Evolutionary conservation across 1,140 invertebrate genomes (phyloP).

Genomic region (Drosophila seguyi): DNA sequence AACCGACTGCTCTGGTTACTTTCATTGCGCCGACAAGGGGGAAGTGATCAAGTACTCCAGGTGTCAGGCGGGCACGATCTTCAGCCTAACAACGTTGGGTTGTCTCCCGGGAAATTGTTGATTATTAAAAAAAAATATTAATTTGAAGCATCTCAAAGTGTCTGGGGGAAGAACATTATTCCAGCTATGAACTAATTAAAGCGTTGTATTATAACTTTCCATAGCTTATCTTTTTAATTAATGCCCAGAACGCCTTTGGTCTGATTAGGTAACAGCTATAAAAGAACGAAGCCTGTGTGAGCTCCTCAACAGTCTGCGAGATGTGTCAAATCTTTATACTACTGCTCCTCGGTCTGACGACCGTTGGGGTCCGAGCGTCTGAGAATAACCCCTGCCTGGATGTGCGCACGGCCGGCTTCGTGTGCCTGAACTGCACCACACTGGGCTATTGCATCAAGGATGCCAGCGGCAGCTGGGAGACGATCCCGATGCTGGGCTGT

Average conservation of each 20-base stretch:
- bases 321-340: slow-evolving; percentile 35
- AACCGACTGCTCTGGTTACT: slow-evolving; percentile 48
- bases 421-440: slow-evolving; percentile 68
- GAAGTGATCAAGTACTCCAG: slow-evolving; percentile 8
- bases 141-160: background rate
- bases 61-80: slow-evolving; percentile 40
- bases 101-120: slow-evolving; percentile 52
- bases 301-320: slow-evolving; percentile 27
- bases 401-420: slow-evolving; percentile 57
- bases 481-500: slow-evolving; percentile 57
- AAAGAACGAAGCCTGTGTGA: background rate
- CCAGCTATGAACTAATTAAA: background rate
- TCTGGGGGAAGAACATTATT: background rate
- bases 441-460: slow-evolving; percentile 64
- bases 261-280: slow-evolving; percentile 18
- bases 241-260: background rate
- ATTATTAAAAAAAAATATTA: background rate
- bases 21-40: slow-evolving; percentile 33
- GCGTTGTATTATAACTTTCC: background rate
- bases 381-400: slow-evolving; percentile 65
- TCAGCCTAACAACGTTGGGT: slow-evolving; percentile 16
- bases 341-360: slow-evolving; percentile 3
- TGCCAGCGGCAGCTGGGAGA: slow-evolving; percentile 55
- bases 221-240: slow-evolving; percentile 46
- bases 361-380: background rate